Conservation (phyloP, 1,140 invertebrate species). For the Chlorops oryzae region DNA sequence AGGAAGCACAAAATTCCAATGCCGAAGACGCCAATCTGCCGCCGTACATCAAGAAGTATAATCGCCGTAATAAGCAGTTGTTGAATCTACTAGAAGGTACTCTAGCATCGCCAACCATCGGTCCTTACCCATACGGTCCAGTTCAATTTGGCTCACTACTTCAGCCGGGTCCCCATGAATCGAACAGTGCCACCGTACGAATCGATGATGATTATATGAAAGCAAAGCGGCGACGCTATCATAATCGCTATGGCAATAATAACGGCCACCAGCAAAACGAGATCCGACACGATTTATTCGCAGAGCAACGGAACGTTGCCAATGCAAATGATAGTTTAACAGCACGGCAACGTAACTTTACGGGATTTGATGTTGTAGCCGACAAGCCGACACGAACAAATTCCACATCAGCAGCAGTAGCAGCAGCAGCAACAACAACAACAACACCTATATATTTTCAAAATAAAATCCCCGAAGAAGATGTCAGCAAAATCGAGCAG, state of each 20-base stretch:
- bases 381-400: neutral
- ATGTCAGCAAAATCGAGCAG: constrained; percentile 11
- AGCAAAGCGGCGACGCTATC: constrained; percentile 34
- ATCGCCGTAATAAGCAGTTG: constrained; percentile 39
- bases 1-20: constrained; percentile 31
- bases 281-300: constrained; percentile 23
- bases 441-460: neutral
- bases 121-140: neutral
- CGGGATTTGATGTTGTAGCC: neutral
- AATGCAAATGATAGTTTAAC: neutral
- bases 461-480: constrained; percentile 18
- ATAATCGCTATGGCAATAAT: constrained; percentile 17
- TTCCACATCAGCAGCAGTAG: neutral
- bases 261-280: constrained; percentile 10
- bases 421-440: neutral
- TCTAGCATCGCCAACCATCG: constrained; percentile 20
- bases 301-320: constrained; percentile 11
- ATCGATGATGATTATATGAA: constrained; percentile 39
- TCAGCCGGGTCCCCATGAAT: constrained; percentile 21
- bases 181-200: constrained; percentile 14
- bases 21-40: constrained; percentile 37
- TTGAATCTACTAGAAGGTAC: constrained; percentile 40
- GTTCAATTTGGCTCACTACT: constrained; percentile 19
- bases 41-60: constrained; percentile 43
- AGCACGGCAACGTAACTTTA: constrained; percentile 1